Evolutionary conservation across 2,888 invertebrate species (phyloP).

Genomic region (Diachrysia chrysitis): DNA sequence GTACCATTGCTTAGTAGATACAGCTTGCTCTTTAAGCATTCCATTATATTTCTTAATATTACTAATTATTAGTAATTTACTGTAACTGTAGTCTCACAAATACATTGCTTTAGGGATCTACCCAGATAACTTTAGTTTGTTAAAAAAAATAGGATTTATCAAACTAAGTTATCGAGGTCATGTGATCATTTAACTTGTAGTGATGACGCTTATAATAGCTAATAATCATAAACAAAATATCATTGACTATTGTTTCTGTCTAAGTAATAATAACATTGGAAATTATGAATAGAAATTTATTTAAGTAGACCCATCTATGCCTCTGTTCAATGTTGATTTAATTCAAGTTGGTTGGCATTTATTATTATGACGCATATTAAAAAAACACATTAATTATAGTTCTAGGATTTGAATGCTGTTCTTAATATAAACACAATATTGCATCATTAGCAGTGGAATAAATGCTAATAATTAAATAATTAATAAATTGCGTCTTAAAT

Average conservation of each 20-base stretch:
- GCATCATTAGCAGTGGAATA: not conserved
- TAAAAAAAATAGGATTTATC: slow-evolving; percentile 22
- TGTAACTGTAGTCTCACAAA: slow-evolving; percentile 69
- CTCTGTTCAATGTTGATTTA: too few relatives aligned
- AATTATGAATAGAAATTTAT: slow-evolving; percentile 30
- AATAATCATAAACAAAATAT: slow-evolving; percentile 39
- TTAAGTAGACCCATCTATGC: not conserved
- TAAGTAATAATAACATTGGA: slow-evolving; percentile 21
- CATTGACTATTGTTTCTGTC: slow-evolving; percentile 33
- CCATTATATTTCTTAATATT: slow-evolving; percentile 8
- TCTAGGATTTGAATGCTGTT: not conserved
- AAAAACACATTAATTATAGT: not conserved
- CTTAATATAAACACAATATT: not conserved
- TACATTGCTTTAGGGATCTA: slow-evolving; percentile 54
- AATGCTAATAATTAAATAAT: not conserved
- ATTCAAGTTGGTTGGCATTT: too few relatives aligned
- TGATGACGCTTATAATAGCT: slow-evolving; percentile 55
- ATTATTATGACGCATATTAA: too few relatives aligned
- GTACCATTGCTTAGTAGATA: slow-evolving; percentile 10
- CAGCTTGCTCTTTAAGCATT: slow-evolving; percentile 18
- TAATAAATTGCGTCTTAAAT: too few relatives aligned
- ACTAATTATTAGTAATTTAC: slow-evolving; percentile 49
- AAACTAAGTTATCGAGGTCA: slow-evolving; percentile 32
- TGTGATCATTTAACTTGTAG: slow-evolving; percentile 49
- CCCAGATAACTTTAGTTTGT: slow-evolving; percentile 40